Base-by-base conservation (phyloP, 2,888 invertebrate species). In the Ecliptopera silaceata region DNA sequence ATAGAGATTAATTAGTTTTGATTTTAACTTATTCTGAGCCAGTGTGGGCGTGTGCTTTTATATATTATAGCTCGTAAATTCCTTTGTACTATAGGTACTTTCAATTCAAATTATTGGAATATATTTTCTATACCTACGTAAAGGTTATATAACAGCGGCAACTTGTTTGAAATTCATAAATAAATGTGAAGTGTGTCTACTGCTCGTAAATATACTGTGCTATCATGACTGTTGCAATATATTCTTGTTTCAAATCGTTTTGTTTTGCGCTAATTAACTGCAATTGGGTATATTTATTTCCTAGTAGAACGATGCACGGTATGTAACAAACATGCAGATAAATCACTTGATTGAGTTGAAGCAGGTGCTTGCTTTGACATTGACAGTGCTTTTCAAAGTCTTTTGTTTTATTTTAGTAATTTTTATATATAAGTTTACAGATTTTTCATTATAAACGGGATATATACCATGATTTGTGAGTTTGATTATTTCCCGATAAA, bases 181-280 rank as follows among this genome's bases (percentile, higher is more conserved):
- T 26, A 6, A 26, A 26, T 26, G 26, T 26, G 26, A 26, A 29
- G 38, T 48, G 1, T 29, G n/a, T 26, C 38, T 48, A 29, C 47
- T 48, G 38, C 38, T 29, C 38, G 29, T 18, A 11, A 17, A 20
- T 46, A 15, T 26, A 43, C 22, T 26, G 34, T 50, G 42, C 13
- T 15, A 32, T 13, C 10, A 12, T 36, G 3, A 15, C 15, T 15
- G 34, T 45, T 69, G 68, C 69, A 69, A 69, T 70, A 70, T 69
- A 65, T 69, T 68, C 62, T 49, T 57, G 43, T 51, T 48, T 46
- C 41, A 48, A 67, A 69, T 70, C 47, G 61, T 68, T 66, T 68
- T 69, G 65, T 72, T 70, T 65, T 59, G 56, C 56, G 26, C 17
- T 44, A 13, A 26, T 36, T 26, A 11, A 22, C 38, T 51, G 48